These are phyloP conservation scores for cat (Felis catus) DNA, from an alignment of 2,113 vertebrate genomes.

Conservation along the genomic window F.catus_Fca126_mat1.0 CM031412.1:223021501-223022000, in stretches of 20 bases:
- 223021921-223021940: not conserved
- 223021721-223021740: not conserved
- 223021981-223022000: not conserved
- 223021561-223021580: not conserved
- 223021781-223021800: not conserved
- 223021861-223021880: not conserved
- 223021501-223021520: not conserved
- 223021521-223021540: not conserved
- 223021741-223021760: not conserved
- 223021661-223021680: not conserved
- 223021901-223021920: not conserved
- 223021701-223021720: not conserved
- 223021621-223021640: not conserved
- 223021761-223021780: not conserved
- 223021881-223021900: not conserved
- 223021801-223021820: not conserved
- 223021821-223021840: not conserved
- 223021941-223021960: not conserved
- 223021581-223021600: not conserved
- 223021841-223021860: not conserved
- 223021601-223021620: not conserved
- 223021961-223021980: not conserved
- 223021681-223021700: fast-evolving
- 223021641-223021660: not conserved
- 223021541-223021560: not conserved